Evolutionary conservation across 2,797 vertebrate genomes (phyloP).

Genomic region (Pachyuromys duprasi): DNA sequence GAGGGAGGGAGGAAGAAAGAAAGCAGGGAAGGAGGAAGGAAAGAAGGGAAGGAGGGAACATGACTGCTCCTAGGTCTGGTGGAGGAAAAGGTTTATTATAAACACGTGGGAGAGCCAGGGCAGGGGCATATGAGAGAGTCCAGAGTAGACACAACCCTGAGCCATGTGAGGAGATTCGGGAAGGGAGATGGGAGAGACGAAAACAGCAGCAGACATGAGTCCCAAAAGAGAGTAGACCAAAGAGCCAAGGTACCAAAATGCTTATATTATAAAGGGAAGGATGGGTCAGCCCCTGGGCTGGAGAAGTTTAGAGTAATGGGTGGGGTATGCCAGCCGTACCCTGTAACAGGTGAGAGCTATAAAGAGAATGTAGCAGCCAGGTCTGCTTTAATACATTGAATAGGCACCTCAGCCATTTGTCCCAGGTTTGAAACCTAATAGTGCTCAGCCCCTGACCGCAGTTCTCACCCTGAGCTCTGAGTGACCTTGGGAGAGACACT

Average conservation of each 20-base stretch:
- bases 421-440: no score
- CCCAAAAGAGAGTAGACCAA: background rate
- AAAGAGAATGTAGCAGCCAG: background rate
- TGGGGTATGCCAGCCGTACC: background rate
- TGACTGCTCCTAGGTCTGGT: background rate
- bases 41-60: background rate
- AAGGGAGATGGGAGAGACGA: background rate
- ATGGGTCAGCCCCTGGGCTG: background rate
- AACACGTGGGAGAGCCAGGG: background rate
- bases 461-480: background rate
- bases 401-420: background rate
- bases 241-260: background rate
- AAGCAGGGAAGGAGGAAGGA: background rate
- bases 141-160: background rate
- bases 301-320: background rate
- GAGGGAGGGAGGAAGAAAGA: background rate
- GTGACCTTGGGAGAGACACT: background rate
- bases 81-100: background rate
- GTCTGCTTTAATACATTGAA: background rate
- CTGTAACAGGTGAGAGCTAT: background rate
- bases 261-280: background rate
- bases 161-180: background rate
- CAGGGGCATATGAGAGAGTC: background rate
- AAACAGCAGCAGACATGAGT: background rate
- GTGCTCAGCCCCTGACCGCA: background rate